phyloP scores from a whole-genome alignment of 1,140 invertebrate species.

The Trigoniulus corallinus region DNA sequence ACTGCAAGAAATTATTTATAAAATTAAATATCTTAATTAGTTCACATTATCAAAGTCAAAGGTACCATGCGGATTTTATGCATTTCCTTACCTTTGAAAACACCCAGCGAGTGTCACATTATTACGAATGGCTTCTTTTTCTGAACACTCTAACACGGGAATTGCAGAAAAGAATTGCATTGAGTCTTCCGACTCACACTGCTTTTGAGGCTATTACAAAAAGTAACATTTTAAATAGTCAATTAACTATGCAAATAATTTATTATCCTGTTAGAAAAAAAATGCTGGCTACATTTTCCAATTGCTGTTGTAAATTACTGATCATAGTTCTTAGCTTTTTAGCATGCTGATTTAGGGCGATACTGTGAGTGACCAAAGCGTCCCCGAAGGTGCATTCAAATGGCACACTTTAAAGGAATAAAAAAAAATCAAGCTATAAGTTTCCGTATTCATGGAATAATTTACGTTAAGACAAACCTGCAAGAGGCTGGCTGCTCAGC shows the following conservation, averaged over 20 bases:
- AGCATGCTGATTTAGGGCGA: neutral
- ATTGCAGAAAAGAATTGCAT: neutral
- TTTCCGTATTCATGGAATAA: neutral
- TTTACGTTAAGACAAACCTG: neutral
- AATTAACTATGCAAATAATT: too few species aligned
- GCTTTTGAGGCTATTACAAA: neutral
- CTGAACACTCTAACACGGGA: neutral
- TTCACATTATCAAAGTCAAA: neutral
- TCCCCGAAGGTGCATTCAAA: neutral
- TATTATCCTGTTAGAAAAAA: too few species aligned
- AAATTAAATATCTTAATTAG: neutral
- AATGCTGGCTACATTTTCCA: too few species aligned
- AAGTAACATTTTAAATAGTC: neutral
- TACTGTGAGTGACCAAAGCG: neutral
- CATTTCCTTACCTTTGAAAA: neutral
- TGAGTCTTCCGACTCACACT: neutral
- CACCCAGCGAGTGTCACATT: neutral
- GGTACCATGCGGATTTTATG: neutral
- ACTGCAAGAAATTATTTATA: constrained; percentile 17
- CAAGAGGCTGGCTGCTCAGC: too few species aligned
- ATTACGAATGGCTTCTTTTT: neutral
- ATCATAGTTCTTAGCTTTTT: neutral
- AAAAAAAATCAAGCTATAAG: neutral
- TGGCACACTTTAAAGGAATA: neutral
- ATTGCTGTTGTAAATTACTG: neutral